Percentiles rank a stretch among this genome's conserved stretches.
Conservation (phyloP, 2,888 invertebrate genomes). For the Girardia tigrina region DNA sequence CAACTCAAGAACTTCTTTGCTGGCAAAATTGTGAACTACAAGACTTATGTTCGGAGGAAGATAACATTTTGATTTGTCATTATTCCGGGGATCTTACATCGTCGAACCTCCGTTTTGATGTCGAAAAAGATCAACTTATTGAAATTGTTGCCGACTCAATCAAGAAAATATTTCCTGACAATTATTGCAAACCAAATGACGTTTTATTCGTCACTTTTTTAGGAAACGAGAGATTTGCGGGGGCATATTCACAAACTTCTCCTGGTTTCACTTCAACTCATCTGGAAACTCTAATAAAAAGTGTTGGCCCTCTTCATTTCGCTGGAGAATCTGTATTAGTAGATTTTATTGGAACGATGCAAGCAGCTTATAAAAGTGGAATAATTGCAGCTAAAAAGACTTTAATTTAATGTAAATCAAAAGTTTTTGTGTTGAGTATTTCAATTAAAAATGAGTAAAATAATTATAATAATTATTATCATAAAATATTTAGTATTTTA, state of each 20-base stretch:
- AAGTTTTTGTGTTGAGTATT: no score
- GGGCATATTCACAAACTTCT: background rate
- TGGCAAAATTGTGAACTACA: background rate
- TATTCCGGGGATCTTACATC: background rate
- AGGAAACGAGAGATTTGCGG: background rate
- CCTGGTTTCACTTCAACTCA: background rate
- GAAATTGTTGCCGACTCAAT: background rate
- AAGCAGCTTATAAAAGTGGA: slow-evolving; percentile 17
- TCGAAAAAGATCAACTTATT: background rate
- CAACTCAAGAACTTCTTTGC: background rate
- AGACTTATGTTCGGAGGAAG: background rate
- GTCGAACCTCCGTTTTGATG: background rate
- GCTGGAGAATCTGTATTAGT: slow-evolving; percentile 11
- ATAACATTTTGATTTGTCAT: background rate
- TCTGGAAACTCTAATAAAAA: background rate
- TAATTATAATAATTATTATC: no score
- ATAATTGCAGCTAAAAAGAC: slow-evolving; percentile 20
- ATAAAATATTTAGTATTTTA: no score
- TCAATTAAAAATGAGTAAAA: no score
- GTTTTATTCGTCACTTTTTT: background rate
- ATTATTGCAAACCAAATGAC: background rate
- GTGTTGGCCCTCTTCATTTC: slow-evolving; percentile 23
- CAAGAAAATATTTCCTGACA: background rate
- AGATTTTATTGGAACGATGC: slow-evolving; percentile 5
- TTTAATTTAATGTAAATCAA: no score